These are phyloP conservation scores for Opisthograptis luteolata DNA, from an alignment of 2,888 invertebrate species.

Conservation along the genomic window DNA sequence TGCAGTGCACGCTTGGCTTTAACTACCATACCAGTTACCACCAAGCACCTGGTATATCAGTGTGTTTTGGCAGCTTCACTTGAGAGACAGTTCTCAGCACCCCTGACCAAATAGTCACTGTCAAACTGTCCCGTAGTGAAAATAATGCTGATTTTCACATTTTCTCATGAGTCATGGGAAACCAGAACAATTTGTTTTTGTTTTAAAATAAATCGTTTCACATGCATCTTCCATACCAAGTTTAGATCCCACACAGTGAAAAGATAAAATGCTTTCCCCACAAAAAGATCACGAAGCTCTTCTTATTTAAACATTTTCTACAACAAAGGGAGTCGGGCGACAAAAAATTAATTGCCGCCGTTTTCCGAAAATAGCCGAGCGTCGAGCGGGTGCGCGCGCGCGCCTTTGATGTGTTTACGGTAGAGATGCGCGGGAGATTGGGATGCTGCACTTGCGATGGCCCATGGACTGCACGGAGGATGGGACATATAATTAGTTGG, in stretches of 20 bases:
- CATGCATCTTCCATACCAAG: conserved; percentile 2
- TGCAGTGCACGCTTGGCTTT: no score
- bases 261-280: conserved; percentile 23
- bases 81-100: no score
- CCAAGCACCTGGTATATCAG: no score
- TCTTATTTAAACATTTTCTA: conserved; percentile 42
- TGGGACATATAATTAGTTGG: conserved; percentile 12
- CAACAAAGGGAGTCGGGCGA: conserved; percentile 66
- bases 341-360: conserved; percentile 74
- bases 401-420: conserved; percentile 64
- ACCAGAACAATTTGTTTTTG: no score
- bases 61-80: no score
- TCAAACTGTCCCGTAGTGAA: no score
- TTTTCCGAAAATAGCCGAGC: conserved; percentile 64
- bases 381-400: conserved; percentile 46
- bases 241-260: conserved; percentile 11
- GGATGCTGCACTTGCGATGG: conserved; percentile 18
- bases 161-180: no score
- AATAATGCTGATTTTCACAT: no score
- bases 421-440: conserved; percentile 29
- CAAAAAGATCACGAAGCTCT: conserved; percentile 29
- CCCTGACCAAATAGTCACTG: no score
- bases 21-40: no score
- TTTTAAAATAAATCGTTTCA: not conserved
- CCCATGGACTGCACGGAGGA: conserved; percentile 11